Evolutionary conservation across 2,797 vertebrate species (phyloP).

Genomic region (Scolopax rusticola): DNA sequence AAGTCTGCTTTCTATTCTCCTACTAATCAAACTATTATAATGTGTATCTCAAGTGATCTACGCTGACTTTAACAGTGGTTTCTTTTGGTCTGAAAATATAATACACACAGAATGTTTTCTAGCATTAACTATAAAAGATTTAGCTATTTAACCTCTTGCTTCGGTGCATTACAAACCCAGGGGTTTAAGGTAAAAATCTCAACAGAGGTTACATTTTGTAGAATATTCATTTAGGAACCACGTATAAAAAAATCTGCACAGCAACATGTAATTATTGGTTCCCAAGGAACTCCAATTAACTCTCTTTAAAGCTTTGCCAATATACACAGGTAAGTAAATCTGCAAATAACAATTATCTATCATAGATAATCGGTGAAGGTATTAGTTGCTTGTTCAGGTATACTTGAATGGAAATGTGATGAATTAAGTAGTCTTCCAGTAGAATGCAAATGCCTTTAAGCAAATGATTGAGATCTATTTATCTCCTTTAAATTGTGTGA

Average conservation of each 20-base stretch:
- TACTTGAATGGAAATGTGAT: conserved; percentile 15
- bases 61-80: background rate
- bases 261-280: conserved; percentile 25
- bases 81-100: conserved; percentile 37
- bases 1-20: conserved; percentile 26
- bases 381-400: conserved; percentile 7
- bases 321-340: conserved; percentile 50
- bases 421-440: conserved; percentile 11
- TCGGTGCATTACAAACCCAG: conserved; percentile 11
- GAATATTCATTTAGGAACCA: background rate
- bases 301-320: conserved; percentile 62
- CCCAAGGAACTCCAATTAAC: conserved; percentile 40
- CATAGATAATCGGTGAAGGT: conserved; percentile 1
- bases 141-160: conserved; percentile 38
- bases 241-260: conserved; percentile 34
- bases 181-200: conserved; percentile 43
- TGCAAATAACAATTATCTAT: conserved; percentile 55
- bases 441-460: conserved; percentile 26
- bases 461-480: background rate
- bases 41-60: background rate
- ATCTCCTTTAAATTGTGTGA: background rate
- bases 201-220: conserved; percentile 23
- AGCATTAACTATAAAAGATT: conserved; percentile 10
- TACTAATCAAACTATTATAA: conserved; percentile 45
- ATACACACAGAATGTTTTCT: conserved; percentile 6